phyloP scores from a whole-genome alignment of 2,888 invertebrate genomes.

The Nasonia oneida region DNA sequence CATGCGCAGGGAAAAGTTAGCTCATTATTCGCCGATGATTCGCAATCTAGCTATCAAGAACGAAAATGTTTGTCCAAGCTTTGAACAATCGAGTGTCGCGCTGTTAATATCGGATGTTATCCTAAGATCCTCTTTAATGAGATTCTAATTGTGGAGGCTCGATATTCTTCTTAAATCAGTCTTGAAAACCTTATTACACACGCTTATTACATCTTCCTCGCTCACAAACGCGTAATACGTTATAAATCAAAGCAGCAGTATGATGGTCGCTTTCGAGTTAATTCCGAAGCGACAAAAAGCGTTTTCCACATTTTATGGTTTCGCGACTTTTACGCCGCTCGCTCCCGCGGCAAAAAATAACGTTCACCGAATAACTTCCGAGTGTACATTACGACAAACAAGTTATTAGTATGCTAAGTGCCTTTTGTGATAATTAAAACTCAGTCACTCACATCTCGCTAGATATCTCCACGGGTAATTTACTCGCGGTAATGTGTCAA shows the following conservation, averaged over 20 bases:
- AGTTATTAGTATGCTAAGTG: constrained; percentile 44
- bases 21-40: constrained; percentile 12
- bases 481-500: constrained; percentile 26
- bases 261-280: not conserved
- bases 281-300: constrained; percentile 18
- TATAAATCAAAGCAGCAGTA: not conserved
- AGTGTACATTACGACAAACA: constrained; percentile 41
- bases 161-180: too few relatives aligned
- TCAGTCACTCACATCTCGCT: constrained; percentile 27
- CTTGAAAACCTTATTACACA: not conserved
- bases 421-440: constrained; percentile 32
- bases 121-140: not conserved
- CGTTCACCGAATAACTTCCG: constrained; percentile 14
- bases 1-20: constrained; percentile 10
- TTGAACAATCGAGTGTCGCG: not conserved
- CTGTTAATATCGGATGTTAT: not conserved
- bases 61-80: constrained; percentile 11
- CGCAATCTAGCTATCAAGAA: constrained; percentile 14
- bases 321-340: constrained; percentile 27
- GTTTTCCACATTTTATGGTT: constrained; percentile 35
- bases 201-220: not conserved
- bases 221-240: not conserved
- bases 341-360: constrained; percentile 21
- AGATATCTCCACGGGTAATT: not conserved
- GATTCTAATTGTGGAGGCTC: not conserved